A percentile compares a stretch with the other conserved stretches of the same genome.
phyloP scores from a whole-genome alignment of 2,888 invertebrate species.

The Drosophila putrida region DNA sequence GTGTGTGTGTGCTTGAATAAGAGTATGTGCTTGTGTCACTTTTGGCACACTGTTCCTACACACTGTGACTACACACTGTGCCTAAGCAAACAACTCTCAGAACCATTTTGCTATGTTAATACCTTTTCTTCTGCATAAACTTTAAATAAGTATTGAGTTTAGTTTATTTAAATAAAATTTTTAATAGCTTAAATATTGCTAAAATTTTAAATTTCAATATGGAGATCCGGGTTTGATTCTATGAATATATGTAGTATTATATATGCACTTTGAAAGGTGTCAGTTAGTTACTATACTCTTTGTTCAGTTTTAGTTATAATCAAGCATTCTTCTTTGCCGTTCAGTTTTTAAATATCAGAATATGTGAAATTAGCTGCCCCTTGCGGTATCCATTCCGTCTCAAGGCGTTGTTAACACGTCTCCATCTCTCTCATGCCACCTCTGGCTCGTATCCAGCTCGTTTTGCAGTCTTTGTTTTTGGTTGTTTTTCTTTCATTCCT shows the following conservation, averaged over 20 bases:
- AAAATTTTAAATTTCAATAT: too few relatives aligned
- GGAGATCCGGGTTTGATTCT: too few relatives aligned
- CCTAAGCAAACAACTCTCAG: neutral
- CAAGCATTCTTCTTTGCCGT: slow-evolving; percentile 28
- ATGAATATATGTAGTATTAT: too few relatives aligned
- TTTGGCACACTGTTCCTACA: slow-evolving; percentile 2
- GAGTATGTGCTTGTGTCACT: neutral
- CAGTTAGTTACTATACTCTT: neutral
- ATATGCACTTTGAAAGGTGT: slow-evolving; percentile 14
- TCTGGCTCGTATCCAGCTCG: slow-evolving; percentile 10
- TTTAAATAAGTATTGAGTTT: neutral
- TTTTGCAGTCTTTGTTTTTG: slow-evolving; percentile 59
- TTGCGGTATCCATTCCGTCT: slow-evolving; percentile 30
- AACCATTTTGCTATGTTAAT: neutral
- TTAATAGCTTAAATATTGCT: too few relatives aligned
- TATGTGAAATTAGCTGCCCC: slow-evolving; percentile 31
- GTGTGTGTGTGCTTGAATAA: slow-evolving; percentile 2
- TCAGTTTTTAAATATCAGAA: slow-evolving; percentile 53
- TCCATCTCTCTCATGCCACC: neutral
- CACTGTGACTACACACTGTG: too few relatives aligned
- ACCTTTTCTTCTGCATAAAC: neutral
- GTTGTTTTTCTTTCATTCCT: slow-evolving; percentile 22
- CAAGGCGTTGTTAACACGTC: slow-evolving; percentile 73
- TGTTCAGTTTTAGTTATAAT: slow-evolving; percentile 43
- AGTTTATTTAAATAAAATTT: too few relatives aligned